Evolutionary conservation across 2,113 vertebrate genomes (phyloP), one percentile per base, ranked within the genome.

Genomic region (Pelvicachromis taeniatus): DNA sequence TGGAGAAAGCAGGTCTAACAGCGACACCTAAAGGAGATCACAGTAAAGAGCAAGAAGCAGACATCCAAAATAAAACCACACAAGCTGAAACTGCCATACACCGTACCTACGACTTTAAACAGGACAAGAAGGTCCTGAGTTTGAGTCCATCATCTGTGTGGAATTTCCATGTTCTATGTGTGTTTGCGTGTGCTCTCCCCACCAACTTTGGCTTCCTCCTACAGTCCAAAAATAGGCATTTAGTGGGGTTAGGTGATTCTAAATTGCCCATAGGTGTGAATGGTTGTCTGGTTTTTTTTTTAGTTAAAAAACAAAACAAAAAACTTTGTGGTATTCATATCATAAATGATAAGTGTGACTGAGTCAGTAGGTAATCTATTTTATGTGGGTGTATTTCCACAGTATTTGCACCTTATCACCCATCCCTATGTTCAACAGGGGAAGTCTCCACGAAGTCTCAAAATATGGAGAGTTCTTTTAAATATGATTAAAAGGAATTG

Each of bases 21-120:
- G 82, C 79, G 92, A 91, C 93, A 91, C 80, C 90, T 78, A 85
- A 80, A 87, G 94, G 91, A 82, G 3, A 19, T 21, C 21, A 52
- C 9, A 4, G 65, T 17, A 13, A 83, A 58, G 17, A 53, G 58
- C 35, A 31, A 9, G 14, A 12, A 50, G 9, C 65, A 70, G 10
- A 45, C n/a, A 10, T 45, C 40, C 40, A 17, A 23, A 70, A 70
- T 70, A 45, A 48, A 45, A 70, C 21, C 42, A 12, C 68, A 2
- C 68, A 29, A 45, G 21, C 40, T 48, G 65, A 26, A 29, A 48
- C 9, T 73, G 40, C 40, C 45, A 9, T 0, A 19, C 40, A 42
- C 38, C n/a, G 9, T 45, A 29, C 12, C 14, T 17, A 29, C 9
- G 40, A 42, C 63, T 68, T 40, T 40, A 68, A 68, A 2, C 33